Evolutionary conservation across 2,797 vertebrate species (phyloP), one percentile per base, ranked within the genome.

Genomic region (Scyliorhinus canicula): DNA sequence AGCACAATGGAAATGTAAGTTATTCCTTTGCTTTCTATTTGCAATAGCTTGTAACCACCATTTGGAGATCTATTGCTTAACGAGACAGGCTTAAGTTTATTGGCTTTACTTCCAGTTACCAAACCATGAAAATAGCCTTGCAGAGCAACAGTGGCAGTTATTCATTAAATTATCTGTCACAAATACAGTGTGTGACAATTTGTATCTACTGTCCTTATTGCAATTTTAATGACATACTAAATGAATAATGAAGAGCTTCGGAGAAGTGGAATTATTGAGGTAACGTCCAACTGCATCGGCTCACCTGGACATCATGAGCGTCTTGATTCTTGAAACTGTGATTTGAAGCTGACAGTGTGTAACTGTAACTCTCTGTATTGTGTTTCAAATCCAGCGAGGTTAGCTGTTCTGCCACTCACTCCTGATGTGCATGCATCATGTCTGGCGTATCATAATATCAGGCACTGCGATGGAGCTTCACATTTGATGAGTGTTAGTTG

Each of bases 321-420:
- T 35, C 93, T 94, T 94, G 67, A 94, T 71, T 52, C 67, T 74
- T 94, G 50, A 94, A 94, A 52, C 93, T 74, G 44, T 93, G 93
- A 94, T 71, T 69, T 35, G 67, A 74, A 74, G n/a, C 67, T 94
- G 67, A 74, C 67, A 52, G 67, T 52, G 12, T 52, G 93, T 94
- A 94, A 94, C 50, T 74, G 67, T 35, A 94, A 69, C 93, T 74
- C 93, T 74, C 28, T 21, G 65, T 74, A 94, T 94, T 50, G 47
- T 9, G 7, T 94, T 94, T 47, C 93, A 94, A 52, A 52, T 31
- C 26, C 67, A 35, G 93, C 35, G 63, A 93, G 35, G 44, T 47
- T 44, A 50, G 21, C 91, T 69, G 44, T 11, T 93, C 63, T 69
- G 26, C 9, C 63, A 50, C 44, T 69, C 40, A 69, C 91, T 69